Conservation (phyloP, 2,888 invertebrate genomes). For the Hirtodrosophila duncani region DNA sequence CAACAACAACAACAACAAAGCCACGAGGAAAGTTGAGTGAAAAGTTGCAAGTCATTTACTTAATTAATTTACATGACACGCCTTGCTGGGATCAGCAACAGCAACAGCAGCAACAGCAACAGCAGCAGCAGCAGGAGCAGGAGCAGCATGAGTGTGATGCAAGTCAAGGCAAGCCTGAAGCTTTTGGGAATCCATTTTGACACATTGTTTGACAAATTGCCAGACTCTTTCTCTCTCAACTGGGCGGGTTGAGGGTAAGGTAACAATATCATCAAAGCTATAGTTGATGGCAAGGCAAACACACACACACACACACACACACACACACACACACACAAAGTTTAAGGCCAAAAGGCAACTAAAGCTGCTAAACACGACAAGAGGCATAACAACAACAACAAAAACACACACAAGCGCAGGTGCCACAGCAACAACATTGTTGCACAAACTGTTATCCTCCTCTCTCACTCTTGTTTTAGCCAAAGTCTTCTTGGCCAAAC, state of each 20-base stretch:
- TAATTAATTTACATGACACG: slow-evolving; percentile 56
- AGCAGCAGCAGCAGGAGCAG: neutral
- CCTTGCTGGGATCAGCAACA: neutral
- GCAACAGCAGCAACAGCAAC: neutral
- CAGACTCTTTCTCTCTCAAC: slow-evolving; percentile 57
- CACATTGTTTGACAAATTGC: slow-evolving; percentile 73
- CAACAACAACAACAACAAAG: slow-evolving; percentile 39
- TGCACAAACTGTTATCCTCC: slow-evolving; percentile 41
- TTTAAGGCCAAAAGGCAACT: slow-evolving; percentile 55
- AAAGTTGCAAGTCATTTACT: slow-evolving; percentile 47
- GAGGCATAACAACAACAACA: slow-evolving; percentile 18
- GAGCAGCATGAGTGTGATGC: neutral
- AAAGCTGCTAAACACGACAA: slow-evolving; percentile 47
- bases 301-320: slow-evolving; percentile 7
- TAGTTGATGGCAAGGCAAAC: slow-evolving; percentile 40
- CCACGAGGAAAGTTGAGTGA: slow-evolving; percentile 40
- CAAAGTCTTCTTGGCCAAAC: neutral
- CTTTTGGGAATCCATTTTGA: slow-evolving; percentile 54
- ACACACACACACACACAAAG: slow-evolving; percentile 37
- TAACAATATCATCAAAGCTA: slow-evolving; percentile 67
- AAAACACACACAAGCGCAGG: slow-evolving; percentile 22
- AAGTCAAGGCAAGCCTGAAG: slow-evolving; percentile 4
- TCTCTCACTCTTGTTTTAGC: slow-evolving; percentile 19
- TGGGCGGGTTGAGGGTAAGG: slow-evolving; percentile 22
- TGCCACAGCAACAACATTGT: slow-evolving; percentile 58